Conservation (phyloP, 2,888 invertebrate genomes). For the Melikaiella ostensackeni region DNA sequence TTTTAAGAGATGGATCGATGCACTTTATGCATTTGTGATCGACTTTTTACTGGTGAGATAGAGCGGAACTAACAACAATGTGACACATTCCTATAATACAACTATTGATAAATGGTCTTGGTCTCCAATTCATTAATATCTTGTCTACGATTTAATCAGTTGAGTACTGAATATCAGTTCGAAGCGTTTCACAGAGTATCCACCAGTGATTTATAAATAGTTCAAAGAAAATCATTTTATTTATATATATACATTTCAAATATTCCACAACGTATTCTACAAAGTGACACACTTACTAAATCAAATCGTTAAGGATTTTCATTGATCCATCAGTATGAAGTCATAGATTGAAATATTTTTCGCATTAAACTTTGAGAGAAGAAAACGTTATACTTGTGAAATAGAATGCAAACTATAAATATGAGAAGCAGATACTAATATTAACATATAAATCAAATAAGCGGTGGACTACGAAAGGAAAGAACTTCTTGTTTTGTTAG, state of each 20-base stretch:
- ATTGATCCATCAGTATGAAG: too few species aligned
- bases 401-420: not conserved
- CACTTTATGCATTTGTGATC: not conserved
- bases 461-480: not conserved
- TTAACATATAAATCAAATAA: conserved; percentile 24
- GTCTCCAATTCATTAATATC: not conserved
- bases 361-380: not conserved
- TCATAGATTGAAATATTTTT: not conserved
- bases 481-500: not conserved
- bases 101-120: not conserved
- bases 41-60: not conserved
- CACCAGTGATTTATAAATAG: not conserved
- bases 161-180: not conserved
- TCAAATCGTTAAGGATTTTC: too few species aligned
- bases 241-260: too few species aligned
- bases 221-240: not conserved
- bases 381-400: conserved; percentile 6
- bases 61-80: not conserved
- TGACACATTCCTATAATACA: not conserved
- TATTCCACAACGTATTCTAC: too few species aligned
- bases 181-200: not conserved
- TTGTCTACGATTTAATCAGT: not conserved
- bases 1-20: not conserved
- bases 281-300: too few species aligned
- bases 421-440: conserved; percentile 7